Evolutionary conservation across 1,140 invertebrate species (phyloP).

Genomic region (Copidosoma floridanum): DNA sequence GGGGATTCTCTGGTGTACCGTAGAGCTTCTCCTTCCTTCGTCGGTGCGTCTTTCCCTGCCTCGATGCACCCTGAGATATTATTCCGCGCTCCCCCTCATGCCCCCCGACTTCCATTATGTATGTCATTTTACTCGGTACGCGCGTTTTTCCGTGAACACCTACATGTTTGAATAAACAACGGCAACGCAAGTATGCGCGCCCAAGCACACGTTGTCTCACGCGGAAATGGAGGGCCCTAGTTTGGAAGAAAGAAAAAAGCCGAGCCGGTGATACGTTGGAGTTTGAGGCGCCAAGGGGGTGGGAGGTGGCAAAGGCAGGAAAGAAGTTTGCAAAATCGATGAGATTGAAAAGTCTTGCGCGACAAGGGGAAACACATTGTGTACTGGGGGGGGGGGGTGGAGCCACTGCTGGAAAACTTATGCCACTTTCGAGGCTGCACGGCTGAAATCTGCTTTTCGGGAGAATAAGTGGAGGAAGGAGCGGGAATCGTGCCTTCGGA

Average conservation of each 20-base stretch:
- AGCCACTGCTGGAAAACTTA: not conserved
- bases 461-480: no score
- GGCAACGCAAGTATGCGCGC: no score
- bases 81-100: constrained; percentile 30
- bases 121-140: no score
- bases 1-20: not conserved
- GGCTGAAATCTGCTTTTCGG: not conserved
- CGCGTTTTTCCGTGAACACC: no score
- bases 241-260: no score
- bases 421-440: not conserved
- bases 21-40: constrained; percentile 7
- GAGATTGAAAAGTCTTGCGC: constrained; percentile 3
- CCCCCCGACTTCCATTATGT: no score
- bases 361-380: no score
- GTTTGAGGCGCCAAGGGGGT: not conserved
- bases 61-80: constrained; percentile 28
- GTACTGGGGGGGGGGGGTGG: no score
- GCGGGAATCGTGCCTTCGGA: no score
- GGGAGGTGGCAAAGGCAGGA: not conserved
- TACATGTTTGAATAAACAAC: constrained; percentile 2
- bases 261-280: not conserved
- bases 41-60: no score
- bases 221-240: no score
- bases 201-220: no score
- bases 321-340: constrained; percentile 1